phyloP scores from a whole-genome alignment of 1,140 invertebrate genomes.

The Protaetia brevitarsis region DNA sequence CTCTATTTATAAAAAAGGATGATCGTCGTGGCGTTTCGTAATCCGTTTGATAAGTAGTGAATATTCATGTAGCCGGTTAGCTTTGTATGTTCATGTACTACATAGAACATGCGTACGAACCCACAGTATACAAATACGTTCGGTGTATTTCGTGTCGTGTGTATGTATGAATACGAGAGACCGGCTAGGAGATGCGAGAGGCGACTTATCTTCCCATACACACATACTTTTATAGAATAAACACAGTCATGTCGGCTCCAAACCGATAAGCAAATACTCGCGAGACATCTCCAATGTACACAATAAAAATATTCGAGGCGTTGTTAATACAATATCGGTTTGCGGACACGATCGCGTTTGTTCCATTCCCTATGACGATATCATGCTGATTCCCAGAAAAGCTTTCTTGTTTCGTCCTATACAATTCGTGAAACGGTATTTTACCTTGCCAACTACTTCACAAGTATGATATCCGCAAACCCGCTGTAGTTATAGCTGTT shows the following conservation, averaged over 20 bases:
- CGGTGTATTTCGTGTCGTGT: too few species aligned
- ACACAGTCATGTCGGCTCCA: constrained; percentile 12
- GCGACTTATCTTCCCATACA: constrained; percentile 7
- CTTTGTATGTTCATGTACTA: too few species aligned
- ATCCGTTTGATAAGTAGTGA: background rate
- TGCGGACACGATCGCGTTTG: background rate
- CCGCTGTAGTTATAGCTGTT: too few species aligned
- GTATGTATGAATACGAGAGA: background rate
- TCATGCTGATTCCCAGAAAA: too few species aligned
- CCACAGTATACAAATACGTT: too few species aligned
- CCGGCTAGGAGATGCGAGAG: too few species aligned
- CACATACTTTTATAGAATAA: constrained; percentile 1
- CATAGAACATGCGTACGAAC: background rate
- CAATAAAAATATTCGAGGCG: background rate
- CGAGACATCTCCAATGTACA: constrained; percentile 3
- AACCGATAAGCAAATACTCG: constrained; percentile 15
- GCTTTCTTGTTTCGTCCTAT: too few species aligned
- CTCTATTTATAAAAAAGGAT: background rate
- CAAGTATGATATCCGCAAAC: too few species aligned
- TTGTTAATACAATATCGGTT: constrained; percentile 10
- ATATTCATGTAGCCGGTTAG: background rate
- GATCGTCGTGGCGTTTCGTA: background rate
- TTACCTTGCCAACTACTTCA: too few species aligned
- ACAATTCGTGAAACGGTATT: too few species aligned
- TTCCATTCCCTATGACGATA: too few species aligned